A percentile compares a stretch with the other conserved stretches of the same genome.
Conservation (phyloP, 2,797 vertebrate genomes). For the Carapus acus region DNA sequence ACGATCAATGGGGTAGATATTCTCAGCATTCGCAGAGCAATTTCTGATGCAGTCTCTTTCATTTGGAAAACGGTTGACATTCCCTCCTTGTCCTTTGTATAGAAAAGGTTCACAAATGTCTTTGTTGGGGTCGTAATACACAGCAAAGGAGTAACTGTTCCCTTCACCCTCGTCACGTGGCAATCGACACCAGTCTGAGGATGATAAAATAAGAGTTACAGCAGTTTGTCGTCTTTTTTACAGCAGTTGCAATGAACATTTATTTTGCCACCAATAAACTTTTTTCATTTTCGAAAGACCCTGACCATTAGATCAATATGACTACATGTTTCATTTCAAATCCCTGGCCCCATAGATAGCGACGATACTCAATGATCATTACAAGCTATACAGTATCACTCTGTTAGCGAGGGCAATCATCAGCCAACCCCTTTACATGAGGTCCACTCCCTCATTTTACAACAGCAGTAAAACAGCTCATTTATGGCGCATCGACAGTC, state of each 20-base stretch:
- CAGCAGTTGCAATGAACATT: too few relatives aligned
- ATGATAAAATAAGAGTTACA: slow-evolving; percentile 13
- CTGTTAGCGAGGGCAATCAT: slow-evolving; percentile 51
- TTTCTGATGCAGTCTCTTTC: slow-evolving; percentile 62
- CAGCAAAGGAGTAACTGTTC: accelerated
- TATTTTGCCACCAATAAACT: too few relatives aligned
- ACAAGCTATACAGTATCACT: too few relatives aligned
- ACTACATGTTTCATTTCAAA: too few relatives aligned
- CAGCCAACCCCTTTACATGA: slow-evolving; percentile 55
- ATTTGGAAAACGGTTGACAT: slow-evolving; percentile 60
- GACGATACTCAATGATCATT: too few relatives aligned
- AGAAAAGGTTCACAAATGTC: slow-evolving; percentile 61
- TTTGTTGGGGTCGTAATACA: slow-evolving; percentile 34
- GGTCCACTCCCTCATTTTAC: slow-evolving; percentile 70
- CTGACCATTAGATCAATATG: too few relatives aligned
- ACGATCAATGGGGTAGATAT: slow-evolving; percentile 58
- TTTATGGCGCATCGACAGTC: slow-evolving; percentile 35
- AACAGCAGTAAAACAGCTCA: slow-evolving; percentile 55
- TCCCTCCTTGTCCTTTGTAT: slow-evolving; percentile 63
- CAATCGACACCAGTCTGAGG: slow-evolving; percentile 52
- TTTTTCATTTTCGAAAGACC: too few relatives aligned
- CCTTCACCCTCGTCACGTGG: slow-evolving; percentile 43
- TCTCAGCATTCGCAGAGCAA: slow-evolving; percentile 48
- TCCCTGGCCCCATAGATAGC: too few relatives aligned
- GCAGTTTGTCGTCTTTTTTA: neutral